A percentile compares a stretch with the other conserved stretches of the same genome.
Evolutionary conservation across 1,140 invertebrate genomes (phyloP).

Genomic region (Ruditapes philippinarum): DNA sequence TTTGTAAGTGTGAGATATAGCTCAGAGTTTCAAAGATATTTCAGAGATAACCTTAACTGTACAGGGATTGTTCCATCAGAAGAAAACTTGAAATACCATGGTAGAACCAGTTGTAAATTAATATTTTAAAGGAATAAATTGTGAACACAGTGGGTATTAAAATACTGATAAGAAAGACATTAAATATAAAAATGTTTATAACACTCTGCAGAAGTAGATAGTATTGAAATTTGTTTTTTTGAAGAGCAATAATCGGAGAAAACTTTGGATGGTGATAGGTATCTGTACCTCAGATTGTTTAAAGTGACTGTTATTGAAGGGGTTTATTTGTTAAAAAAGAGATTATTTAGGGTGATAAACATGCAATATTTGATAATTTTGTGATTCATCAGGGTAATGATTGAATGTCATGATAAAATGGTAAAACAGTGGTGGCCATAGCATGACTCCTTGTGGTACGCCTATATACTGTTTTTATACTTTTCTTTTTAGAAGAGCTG

Average conservation of each 20-base stretch:
- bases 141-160: neutral
- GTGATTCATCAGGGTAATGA: neutral
- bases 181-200: slow-evolving; percentile 6
- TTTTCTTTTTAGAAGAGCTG: neutral
- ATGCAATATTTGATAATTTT: neutral
- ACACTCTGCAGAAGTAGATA: neutral
- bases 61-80: neutral
- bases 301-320: neutral
- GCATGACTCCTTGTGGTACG: neutral
- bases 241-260: neutral
- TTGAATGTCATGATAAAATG: neutral
- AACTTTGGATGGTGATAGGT: neutral
- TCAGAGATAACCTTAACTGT: too few relatives aligned
- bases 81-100: neutral
- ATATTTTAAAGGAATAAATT: neutral
- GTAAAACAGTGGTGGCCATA: slow-evolving; percentile 7
- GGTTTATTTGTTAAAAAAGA: neutral
- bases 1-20: too few relatives aligned
- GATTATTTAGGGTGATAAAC: neutral
- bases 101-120: neutral
- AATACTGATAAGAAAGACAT: neutral
- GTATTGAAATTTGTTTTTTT: neutral
- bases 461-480: neutral
- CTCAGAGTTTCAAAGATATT: too few relatives aligned
- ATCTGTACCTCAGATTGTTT: neutral